Conservation (phyloP, 37 sponge, comb jelly and placozoan genomes). For the Lycopodina hypogea region DNA sequence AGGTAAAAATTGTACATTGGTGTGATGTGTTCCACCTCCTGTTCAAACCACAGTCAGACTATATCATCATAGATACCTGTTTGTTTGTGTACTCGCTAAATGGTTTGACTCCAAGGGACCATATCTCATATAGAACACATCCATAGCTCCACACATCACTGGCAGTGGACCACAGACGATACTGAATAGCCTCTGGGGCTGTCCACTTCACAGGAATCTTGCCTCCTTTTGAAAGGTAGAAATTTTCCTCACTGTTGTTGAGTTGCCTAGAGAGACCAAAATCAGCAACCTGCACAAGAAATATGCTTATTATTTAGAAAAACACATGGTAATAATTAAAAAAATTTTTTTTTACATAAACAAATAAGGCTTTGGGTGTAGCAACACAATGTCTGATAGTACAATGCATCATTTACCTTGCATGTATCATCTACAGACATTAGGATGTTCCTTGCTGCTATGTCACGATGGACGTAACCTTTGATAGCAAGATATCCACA, state of each 20-base stretch:
- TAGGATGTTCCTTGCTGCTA: constrained; percentile 40
- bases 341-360: too few species aligned
- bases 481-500: constrained; percentile 11
- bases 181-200: constrained; percentile 28
- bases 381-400: too few species aligned
- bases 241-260: neutral
- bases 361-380: too few species aligned
- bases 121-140: constrained; percentile 38
- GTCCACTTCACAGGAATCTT: constrained; percentile 33
- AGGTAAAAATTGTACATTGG: too few species aligned
- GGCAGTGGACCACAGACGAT: constrained; percentile 16
- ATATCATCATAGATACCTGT: neutral
- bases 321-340: neutral
- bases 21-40: too few species aligned
- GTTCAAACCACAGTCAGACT: too few species aligned
- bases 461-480: constrained; percentile 20
- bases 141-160: constrained; percentile 52
- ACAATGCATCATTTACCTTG: constrained; percentile 18
- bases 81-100: neutral
- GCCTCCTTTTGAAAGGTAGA: constrained; percentile 26
- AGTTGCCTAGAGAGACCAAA: constrained; percentile 22
- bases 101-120: constrained; percentile 25
- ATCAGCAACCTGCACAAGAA: constrained; percentile 6
- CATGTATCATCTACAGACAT: constrained; percentile 11
- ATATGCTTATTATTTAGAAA: neutral